A percentile compares a stretch with the other conserved stretches of the same genome.
Evolutionary conservation across 1,140 invertebrate genomes (phyloP).

Genomic region (Euwallacea fornicatus): DNA sequence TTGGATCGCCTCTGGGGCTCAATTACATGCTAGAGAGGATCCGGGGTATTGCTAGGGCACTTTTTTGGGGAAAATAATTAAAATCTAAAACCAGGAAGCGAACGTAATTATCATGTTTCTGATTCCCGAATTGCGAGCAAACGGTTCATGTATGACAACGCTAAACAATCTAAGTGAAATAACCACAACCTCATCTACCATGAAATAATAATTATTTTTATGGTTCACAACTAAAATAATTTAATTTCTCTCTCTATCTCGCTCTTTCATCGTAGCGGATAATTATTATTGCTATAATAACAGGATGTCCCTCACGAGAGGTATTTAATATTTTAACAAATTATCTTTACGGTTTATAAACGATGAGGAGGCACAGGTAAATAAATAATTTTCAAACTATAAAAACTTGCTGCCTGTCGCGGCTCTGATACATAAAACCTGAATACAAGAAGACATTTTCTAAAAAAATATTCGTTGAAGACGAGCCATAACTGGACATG

Average conservation of each 20-base stretch:
- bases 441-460: too few relatives aligned
- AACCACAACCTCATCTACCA: slow-evolving; percentile 9
- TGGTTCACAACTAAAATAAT: slow-evolving; percentile 14
- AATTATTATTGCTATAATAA: slow-evolving; percentile 10
- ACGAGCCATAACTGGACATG: too few relatives aligned
- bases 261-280: not conserved
- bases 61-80: too few relatives aligned
- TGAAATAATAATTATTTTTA: slow-evolving; percentile 12
- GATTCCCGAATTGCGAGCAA: not conserved
- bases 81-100: too few relatives aligned
- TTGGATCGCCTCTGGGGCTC: not conserved
- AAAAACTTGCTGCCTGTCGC: too few relatives aligned
- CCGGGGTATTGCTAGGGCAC: too few relatives aligned
- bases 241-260: slow-evolving; percentile 1
- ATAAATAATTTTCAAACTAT: too few relatives aligned
- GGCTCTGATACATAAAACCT: too few relatives aligned
- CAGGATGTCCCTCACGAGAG: slow-evolving; percentile 1
- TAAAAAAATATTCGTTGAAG: too few relatives aligned
- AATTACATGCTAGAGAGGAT: not conserved
- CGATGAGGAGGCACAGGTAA: not conserved
- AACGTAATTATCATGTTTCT: too few relatives aligned
- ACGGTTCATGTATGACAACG: slow-evolving; percentile 1
- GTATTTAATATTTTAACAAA: slow-evolving; percentile 8
- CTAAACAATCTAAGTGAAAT: not conserved
- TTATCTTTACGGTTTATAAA: slow-evolving; percentile 2